A percentile compares a stretch with the other conserved stretches of the same genome.
phyloP scores from a whole-genome alignment of 2,888 invertebrate genomes.

The Amblyteles armatorius region DNA sequence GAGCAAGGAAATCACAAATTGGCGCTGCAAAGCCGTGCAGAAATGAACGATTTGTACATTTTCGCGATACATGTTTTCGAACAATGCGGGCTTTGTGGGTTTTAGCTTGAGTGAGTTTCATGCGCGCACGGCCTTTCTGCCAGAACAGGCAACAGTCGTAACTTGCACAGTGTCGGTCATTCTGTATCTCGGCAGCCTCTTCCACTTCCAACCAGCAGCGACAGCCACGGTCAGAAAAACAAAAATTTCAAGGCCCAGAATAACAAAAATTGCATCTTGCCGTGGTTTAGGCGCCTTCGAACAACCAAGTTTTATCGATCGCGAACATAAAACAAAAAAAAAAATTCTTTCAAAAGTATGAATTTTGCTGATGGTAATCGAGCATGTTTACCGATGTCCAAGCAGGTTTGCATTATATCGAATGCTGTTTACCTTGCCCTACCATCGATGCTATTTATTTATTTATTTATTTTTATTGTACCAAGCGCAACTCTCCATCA shows the following conservation, averaged over 20 bases:
- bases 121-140: not conserved
- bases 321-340: no score
- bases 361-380: no score
- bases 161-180: not conserved
- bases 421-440: no score
- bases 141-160: not conserved
- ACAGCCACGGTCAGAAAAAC: not conserved
- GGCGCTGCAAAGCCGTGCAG: not conserved
- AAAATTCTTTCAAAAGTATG: not conserved
- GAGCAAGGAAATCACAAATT: not conserved
- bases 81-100: conserved; percentile 36
- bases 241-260: not conserved
- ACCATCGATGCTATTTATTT: no score
- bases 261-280: conserved; percentile 17
- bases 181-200: not conserved
- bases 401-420: no score
- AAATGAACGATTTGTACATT: conserved; percentile 22
- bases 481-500: no score
- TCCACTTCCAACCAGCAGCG: not conserved
- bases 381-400: no score
- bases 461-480: no score
- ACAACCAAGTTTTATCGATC: not conserved
- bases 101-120: not conserved
- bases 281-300: not conserved
- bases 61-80: conserved; percentile 1